Evolutionary conservation across 2,797 vertebrate species (phyloP).

Genomic region (Thripadectes ignobilis): DNA sequence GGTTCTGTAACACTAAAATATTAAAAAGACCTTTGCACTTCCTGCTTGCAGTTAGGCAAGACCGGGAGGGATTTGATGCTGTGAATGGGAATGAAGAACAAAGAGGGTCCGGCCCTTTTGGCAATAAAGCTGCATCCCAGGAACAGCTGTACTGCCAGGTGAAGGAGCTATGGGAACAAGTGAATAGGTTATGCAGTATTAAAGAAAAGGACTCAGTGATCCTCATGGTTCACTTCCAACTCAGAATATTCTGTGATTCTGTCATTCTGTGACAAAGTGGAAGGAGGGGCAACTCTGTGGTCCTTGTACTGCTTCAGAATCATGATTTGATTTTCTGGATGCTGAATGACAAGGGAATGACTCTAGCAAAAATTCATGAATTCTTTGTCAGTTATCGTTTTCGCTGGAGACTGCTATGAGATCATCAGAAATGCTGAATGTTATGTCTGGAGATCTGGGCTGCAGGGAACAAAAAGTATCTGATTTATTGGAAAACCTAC

Average conservation of each 20-base stretch:
- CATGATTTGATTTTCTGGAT: neutral
- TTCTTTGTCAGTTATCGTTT: neutral
- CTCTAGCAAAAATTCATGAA: neutral
- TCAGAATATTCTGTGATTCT: neutral
- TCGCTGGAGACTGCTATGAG: neutral
- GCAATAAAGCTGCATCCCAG: neutral
- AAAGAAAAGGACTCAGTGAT: neutral
- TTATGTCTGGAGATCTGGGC: neutral
- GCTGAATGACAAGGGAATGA: neutral
- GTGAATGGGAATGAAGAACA: rapidly evolving
- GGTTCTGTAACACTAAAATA: neutral
- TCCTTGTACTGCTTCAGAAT: neutral
- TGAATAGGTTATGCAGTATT: neutral
- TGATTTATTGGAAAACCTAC: slow-evolving; percentile 24
- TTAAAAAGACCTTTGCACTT: neutral
- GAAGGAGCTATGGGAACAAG: neutral
- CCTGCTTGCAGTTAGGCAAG: neutral
- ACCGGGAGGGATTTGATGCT: neutral
- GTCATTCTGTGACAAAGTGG: neutral
- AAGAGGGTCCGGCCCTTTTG: neutral
- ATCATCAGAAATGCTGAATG: neutral
- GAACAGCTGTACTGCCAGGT: neutral
- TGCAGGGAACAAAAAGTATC: neutral
- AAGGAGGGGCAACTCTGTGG: neutral
- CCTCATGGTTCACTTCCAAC: neutral